These are phyloP conservation scores for Ochropleura leucogaster DNA, from an alignment of 2,888 invertebrate genomes.

Conservation along the genomic window DNA sequence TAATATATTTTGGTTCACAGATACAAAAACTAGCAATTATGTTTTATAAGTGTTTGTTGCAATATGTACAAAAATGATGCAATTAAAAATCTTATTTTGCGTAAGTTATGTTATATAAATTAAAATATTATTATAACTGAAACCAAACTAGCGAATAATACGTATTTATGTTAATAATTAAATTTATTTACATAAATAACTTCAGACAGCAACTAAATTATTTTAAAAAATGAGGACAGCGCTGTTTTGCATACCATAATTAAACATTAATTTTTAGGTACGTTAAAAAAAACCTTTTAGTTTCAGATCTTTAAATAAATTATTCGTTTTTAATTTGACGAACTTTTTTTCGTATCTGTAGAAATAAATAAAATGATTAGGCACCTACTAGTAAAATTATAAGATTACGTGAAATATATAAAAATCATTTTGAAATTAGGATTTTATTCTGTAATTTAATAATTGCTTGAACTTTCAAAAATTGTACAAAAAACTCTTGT, in stretches of 20 bases:
- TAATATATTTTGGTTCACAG: neutral
- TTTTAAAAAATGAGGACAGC: constrained; percentile 7
- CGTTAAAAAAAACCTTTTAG: neutral
- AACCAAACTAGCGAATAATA: constrained; percentile 18
- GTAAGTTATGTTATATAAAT: no score
- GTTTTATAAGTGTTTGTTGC: constrained; percentile 17
- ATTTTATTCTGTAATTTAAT: no score
- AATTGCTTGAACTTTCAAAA: no score
- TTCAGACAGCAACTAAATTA: constrained; percentile 4
- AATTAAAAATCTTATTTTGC: constrained; percentile 26
- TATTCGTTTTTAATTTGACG: neutral
- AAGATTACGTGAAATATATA: no score
- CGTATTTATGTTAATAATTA: constrained; percentile 30
- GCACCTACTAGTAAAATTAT: no score
- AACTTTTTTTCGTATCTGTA: neutral
- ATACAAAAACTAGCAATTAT: neutral
- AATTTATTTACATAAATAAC: neutral
- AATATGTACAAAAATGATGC: constrained; percentile 23
- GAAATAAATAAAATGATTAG: no score
- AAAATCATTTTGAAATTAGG: no score
- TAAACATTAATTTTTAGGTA: neutral
- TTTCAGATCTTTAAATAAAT: neutral
- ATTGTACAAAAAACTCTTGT: no score
- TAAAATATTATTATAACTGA: constrained; percentile 14
- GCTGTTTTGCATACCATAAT: neutral